These are phyloP conservation scores for Acrobasis suavella DNA, from an alignment of 2,888 invertebrate species.

Conservation along the genomic window DNA sequence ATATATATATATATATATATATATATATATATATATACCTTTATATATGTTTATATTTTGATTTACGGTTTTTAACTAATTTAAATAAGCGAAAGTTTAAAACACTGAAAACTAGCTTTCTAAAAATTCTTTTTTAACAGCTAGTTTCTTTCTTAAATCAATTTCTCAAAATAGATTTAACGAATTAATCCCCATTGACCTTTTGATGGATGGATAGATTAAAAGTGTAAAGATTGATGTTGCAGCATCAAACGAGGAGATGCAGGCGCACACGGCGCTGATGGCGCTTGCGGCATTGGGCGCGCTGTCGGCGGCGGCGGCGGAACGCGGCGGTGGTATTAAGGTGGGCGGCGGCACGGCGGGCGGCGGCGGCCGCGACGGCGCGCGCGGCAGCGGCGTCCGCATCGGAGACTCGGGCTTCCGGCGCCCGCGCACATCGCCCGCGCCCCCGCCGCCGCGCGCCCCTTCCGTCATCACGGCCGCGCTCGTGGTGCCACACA, in stretches of 20 bases:
- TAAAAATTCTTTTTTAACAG: too few relatives aligned
- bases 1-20: too few relatives aligned
- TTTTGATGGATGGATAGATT: too few relatives aligned
- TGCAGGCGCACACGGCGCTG: slow-evolving; percentile 72
- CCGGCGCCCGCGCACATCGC: slow-evolving; percentile 70
- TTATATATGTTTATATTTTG: too few relatives aligned
- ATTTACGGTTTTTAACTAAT: too few relatives aligned
- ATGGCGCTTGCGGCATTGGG: slow-evolving; percentile 71
- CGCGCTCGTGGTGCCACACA: slow-evolving; percentile 89
- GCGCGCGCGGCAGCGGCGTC: slow-evolving; percentile 66
- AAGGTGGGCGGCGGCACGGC: slow-evolving; percentile 61
- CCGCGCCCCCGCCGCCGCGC: slow-evolving; percentile 71
- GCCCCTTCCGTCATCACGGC: slow-evolving; percentile 82
- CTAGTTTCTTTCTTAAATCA: too few relatives aligned
- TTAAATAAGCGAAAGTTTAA: too few relatives aligned
- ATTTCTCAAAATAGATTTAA: too few relatives aligned
- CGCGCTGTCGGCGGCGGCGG: slow-evolving; percentile 60
- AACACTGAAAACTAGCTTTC: too few relatives aligned
- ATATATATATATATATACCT: too few relatives aligned
- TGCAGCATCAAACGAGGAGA: slow-evolving; percentile 70
- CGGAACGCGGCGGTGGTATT: slow-evolving; percentile 72
- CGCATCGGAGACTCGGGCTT: slow-evolving; percentile 64
- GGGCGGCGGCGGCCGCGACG: slow-evolving; percentile 60
- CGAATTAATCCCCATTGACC: too few relatives aligned
- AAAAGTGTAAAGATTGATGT: too few relatives aligned